phyloP scores from a whole-genome alignment of 2,797 vertebrate genomes.

The Pyrrhura leucotis region DNA sequence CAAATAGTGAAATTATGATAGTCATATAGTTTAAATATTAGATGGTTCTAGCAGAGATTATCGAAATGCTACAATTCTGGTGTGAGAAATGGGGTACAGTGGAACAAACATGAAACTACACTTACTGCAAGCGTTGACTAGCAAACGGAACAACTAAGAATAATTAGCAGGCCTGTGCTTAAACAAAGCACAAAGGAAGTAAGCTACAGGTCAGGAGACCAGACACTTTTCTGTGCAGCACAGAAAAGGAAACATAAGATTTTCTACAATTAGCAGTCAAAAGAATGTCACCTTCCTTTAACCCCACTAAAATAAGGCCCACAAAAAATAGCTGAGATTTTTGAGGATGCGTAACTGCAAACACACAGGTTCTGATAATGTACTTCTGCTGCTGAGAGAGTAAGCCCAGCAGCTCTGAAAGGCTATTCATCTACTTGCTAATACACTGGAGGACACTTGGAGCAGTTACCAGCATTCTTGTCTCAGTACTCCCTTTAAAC shows the following conservation, averaged over 20 bases:
- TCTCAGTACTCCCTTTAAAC: not conserved
- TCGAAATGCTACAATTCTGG: not conserved
- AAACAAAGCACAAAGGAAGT: not conserved
- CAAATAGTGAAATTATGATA: not conserved
- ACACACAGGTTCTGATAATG: not conserved
- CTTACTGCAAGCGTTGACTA: not conserved
- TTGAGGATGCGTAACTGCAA: not conserved
- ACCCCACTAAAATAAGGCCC: not conserved
- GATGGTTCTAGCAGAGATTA: not conserved
- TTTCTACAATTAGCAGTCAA: not conserved
- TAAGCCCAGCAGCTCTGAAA: not conserved
- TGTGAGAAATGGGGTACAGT: not conserved
- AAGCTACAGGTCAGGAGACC: not conserved
- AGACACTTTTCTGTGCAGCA: not conserved
- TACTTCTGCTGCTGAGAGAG: not conserved
- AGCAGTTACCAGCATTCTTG: not conserved
- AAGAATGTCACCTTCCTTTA: not conserved
- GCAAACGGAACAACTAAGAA: not conserved
- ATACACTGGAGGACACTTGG: not conserved
- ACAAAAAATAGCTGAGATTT: constrained; percentile 2
- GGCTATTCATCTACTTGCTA: not conserved
- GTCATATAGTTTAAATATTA: not conserved
- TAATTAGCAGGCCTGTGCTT: not conserved
- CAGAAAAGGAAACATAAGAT: not conserved
- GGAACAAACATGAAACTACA: not conserved